Evolutionary conservation across 1,140 invertebrate species (phyloP), one percentile per base, ranked within the genome.

Genomic region (Eueides isabella): DNA sequence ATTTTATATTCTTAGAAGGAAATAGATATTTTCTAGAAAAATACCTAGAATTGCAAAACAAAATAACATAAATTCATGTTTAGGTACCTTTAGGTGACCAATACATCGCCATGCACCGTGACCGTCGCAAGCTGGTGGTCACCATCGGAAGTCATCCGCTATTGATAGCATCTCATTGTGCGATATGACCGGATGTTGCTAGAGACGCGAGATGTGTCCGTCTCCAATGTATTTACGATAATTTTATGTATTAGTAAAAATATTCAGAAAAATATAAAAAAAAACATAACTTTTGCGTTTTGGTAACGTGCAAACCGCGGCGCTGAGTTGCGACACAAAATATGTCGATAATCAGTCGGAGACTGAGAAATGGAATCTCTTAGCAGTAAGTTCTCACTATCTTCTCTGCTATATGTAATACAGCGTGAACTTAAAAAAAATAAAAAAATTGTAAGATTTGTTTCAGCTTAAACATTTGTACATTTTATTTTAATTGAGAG

Each of bases 151-250:
- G 85, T 83, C 83, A 84, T 86, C 84, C 84, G 85, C 89, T 84
- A 91, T 92, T 92, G 91, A 91, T 92, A 91, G 76, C 87, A 92
- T 92, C 91, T 89, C 91, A 91, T 92, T 92, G 91, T 92, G 85
- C 78, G 83, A 85, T 90, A 90, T 89, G 61, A 78, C 86, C 89
- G 91, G 91, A 92, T 91, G 91, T 88, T 86, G 86, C 81, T 80
- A 86, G 87, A 90, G 89, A 90, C 88, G 84, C 79, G 83, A 83
- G 80, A 82, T 84, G 67, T 23, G 65, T 38, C 67, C 64, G 85
- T 75, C 61, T 84, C 85, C 87, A 86, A 75, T 83, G 74, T 35
- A 61, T 29, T 16, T 14, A 55, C 66, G 66, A 67, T 28, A 67
- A 44, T 38, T 38, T 38, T 38, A 6, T 67, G 28, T 29, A n/a